Conservation (phyloP, 2,888 invertebrate genomes). For the Pteria penguin region DNA sequence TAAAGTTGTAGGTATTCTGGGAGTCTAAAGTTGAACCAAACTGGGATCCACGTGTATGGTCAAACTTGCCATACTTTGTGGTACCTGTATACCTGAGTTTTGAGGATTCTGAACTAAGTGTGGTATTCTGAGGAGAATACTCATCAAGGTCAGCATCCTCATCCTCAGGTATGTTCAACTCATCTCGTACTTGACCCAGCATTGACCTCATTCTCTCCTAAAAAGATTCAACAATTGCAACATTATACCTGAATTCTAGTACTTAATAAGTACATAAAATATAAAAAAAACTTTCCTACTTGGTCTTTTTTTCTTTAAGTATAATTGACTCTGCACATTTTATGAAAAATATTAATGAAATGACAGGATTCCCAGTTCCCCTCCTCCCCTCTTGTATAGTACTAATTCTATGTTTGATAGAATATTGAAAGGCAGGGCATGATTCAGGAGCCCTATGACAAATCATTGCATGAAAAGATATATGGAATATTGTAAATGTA, state of each 20-base stretch:
- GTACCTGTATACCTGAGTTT: constrained; percentile 1
- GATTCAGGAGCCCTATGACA: too few species aligned
- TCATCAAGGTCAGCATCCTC: constrained; percentile 28
- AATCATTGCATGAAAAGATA: too few species aligned
- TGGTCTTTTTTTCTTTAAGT: neutral
- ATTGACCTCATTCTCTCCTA: constrained; percentile 43
- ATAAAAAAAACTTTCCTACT: neutral
- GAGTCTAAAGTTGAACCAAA: constrained; percentile 52
- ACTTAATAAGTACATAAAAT: neutral
- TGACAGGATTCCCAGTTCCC: too few species aligned
- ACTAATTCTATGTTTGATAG: too few species aligned
- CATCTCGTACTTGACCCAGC: constrained; percentile 38
- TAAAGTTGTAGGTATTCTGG: constrained; percentile 57
- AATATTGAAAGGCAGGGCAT: too few species aligned
- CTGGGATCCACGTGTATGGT: constrained; percentile 18
- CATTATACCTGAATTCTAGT: neutral
- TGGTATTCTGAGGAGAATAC: constrained; percentile 13
- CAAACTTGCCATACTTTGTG: neutral
- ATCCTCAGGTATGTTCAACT: constrained; percentile 40
- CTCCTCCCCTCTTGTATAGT: too few species aligned
- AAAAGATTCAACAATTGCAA: neutral
- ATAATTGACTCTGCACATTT: neutral
- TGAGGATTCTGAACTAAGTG: constrained; percentile 16
- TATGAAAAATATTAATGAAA: too few species aligned
- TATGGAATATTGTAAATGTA: too few species aligned